phyloP scores from a whole-genome alignment of 2,113 vertebrate genomes.

The Centropristis striata region DNA sequence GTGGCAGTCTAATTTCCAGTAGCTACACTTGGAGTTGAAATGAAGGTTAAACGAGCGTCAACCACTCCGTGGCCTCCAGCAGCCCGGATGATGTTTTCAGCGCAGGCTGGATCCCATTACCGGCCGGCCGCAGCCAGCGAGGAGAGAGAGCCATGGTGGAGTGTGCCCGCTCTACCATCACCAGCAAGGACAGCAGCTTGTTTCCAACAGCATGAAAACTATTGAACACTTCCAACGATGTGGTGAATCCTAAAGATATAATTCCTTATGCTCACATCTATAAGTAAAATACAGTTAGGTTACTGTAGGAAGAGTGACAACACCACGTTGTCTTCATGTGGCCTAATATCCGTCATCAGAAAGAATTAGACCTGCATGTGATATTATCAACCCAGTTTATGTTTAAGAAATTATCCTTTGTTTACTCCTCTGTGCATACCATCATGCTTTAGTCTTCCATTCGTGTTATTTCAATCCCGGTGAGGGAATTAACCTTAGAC shows the following conservation, averaged over 20 bases:
- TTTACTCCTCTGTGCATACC: neutral
- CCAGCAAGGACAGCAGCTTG: neutral
- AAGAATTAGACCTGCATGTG: too few species aligned
- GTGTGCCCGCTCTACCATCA: neutral
- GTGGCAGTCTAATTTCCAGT: slow-evolving; percentile 66
- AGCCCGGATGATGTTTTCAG: slow-evolving; percentile 44
- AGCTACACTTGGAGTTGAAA: slow-evolving; percentile 51
- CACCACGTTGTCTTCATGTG: too few species aligned
- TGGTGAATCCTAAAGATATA: neutral
- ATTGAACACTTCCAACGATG: neutral
- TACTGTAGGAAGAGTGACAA: too few species aligned
- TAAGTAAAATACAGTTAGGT: too few species aligned
- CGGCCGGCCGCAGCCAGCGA: neutral
- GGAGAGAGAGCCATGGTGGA: neutral
- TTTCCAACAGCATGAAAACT: neutral
- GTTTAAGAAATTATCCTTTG: neutral
- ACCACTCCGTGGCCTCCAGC: slow-evolving; percentile 22
- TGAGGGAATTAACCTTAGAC: too few species aligned
- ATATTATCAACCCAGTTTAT: too few species aligned
- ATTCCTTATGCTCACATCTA: neutral
- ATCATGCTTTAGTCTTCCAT: neutral
- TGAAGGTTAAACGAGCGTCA: slow-evolving; percentile 41
- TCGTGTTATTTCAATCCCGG: too few species aligned
- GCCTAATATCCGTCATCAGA: too few species aligned
- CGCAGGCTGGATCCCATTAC: slow-evolving; percentile 61